A percentile compares a stretch with the other conserved stretches of the same genome.
phyloP scores from a whole-genome alignment of 1,140 invertebrate genomes.

The Trichonephila clavata region DNA sequence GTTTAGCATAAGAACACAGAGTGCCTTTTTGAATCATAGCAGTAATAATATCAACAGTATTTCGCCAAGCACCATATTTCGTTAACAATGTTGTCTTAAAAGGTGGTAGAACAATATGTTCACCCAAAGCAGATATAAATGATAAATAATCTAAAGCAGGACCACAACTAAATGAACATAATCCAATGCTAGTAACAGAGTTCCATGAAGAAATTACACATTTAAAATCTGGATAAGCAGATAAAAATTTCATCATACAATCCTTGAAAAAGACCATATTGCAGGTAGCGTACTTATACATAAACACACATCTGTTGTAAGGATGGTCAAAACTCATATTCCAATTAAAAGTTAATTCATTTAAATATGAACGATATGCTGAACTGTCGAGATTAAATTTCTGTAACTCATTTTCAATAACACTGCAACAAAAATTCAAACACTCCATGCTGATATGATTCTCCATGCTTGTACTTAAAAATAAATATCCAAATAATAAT shows the following conservation, averaged over 20 bases:
- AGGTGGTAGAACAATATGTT: background rate
- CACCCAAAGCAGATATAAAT: background rate
- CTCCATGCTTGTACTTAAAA: no score
- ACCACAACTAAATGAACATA: slow-evolving; percentile 1
- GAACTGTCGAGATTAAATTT: slow-evolving; percentile 8
- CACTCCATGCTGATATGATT: background rate
- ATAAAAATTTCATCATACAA: background rate
- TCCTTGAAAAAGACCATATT: background rate
- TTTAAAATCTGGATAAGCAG: background rate
- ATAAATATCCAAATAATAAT: no score
- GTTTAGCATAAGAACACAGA: background rate
- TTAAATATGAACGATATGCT: background rate
- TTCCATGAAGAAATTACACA: background rate
- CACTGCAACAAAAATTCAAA: background rate
- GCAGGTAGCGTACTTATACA: slow-evolving; percentile 10
- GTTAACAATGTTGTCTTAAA: background rate
- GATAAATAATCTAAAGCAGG: slow-evolving; percentile 40
- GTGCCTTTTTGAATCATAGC: background rate
- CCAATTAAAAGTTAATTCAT: background rate
- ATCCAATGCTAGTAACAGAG: no score
- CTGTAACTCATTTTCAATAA: background rate
- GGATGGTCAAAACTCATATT: slow-evolving; percentile 17
- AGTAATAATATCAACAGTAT: background rate
- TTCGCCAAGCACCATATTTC: background rate
- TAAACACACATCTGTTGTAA: slow-evolving; percentile 23